Percentiles rank a stretch among this genome's conserved stretches.
phyloP scores from a whole-genome alignment of 2,888 invertebrate genomes.

The Encarsia formosa region DNA sequence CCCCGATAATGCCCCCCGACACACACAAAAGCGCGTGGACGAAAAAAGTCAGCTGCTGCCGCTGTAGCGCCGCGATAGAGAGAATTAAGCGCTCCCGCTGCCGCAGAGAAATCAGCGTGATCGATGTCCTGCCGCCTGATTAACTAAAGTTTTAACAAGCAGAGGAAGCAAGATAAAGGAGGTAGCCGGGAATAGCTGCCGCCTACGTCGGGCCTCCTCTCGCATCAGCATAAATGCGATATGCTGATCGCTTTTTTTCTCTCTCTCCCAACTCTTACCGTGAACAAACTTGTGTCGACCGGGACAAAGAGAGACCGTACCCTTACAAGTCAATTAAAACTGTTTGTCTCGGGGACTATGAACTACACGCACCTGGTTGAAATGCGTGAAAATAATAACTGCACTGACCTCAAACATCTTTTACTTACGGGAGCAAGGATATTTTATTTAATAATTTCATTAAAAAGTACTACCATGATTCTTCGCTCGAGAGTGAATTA shows the following conservation, averaged over 20 bases:
- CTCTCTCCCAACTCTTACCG: slow-evolving; percentile 14
- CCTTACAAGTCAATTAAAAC: slow-evolving; percentile 39
- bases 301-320: slow-evolving; percentile 10
- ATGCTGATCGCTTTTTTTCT: slow-evolving; percentile 30
- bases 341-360: too few species aligned
- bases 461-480: too few species aligned
- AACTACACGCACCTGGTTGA: too few species aligned
- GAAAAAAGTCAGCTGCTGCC: slow-evolving; percentile 11
- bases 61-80: slow-evolving; percentile 3
- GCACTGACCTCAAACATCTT: too few species aligned
- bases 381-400: too few species aligned
- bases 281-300: too few species aligned
- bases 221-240: slow-evolving; percentile 40
- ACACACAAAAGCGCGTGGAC: slow-evolving; percentile 33
- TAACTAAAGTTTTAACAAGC: slow-evolving; percentile 50
- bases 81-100: slow-evolving; percentile 9
- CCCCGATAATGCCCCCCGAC: slow-evolving; percentile 43
- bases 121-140: slow-evolving; percentile 47
- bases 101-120: slow-evolving; percentile 43
- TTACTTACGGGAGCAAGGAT: too few species aligned
- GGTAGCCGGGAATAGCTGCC: slow-evolving; percentile 16
- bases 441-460: too few species aligned
- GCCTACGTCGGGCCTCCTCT: slow-evolving; percentile 42
- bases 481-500: too few species aligned
- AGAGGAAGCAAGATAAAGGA: slow-evolving; percentile 24